A percentile compares a stretch with the other conserved stretches of the same genome.
Conservation (phyloP, 2,888 invertebrate species). For the Synergus gifuensis region DNA sequence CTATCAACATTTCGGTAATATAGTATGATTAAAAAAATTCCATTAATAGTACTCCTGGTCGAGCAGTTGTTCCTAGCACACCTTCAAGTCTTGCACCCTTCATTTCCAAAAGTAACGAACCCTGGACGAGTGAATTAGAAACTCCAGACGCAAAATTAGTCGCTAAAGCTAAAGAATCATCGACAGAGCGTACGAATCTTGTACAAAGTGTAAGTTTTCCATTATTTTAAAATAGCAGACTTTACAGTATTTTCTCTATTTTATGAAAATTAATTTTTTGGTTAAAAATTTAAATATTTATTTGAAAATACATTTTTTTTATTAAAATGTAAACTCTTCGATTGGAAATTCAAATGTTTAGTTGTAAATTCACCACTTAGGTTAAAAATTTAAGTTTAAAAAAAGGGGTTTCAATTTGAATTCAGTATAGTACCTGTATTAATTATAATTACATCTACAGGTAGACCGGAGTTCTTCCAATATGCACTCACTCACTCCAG, state of each 20-base stretch:
- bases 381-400: no score
- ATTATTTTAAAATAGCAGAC: background rate
- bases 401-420: no score
- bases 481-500: slow-evolving; percentile 44
- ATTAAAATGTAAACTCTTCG: no score
- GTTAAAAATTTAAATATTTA: no score
- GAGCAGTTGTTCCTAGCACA: slow-evolving; percentile 62
- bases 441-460: background rate
- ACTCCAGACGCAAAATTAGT: slow-evolving; percentile 61
- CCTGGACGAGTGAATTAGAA: slow-evolving; percentile 70
- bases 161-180: slow-evolving; percentile 41
- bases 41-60: slow-evolving; percentile 59
- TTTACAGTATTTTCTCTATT: no score
- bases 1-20: background rate
- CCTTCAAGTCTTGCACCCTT: slow-evolving; percentile 65
- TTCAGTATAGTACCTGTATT: no score
- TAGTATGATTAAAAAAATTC: background rate
- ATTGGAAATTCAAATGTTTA: no score
- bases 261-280: no score
- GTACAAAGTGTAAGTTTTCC: slow-evolving; percentile 46
- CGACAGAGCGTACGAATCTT: slow-evolving; percentile 3
- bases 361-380: no score
- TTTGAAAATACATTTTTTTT: no score
- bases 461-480: background rate
- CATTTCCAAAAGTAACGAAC: slow-evolving; percentile 61